These are phyloP conservation scores for Haplochromis vanheusdeni DNA, from an alignment of 2,113 vertebrate genomes.

Conservation along the genomic window DNA sequence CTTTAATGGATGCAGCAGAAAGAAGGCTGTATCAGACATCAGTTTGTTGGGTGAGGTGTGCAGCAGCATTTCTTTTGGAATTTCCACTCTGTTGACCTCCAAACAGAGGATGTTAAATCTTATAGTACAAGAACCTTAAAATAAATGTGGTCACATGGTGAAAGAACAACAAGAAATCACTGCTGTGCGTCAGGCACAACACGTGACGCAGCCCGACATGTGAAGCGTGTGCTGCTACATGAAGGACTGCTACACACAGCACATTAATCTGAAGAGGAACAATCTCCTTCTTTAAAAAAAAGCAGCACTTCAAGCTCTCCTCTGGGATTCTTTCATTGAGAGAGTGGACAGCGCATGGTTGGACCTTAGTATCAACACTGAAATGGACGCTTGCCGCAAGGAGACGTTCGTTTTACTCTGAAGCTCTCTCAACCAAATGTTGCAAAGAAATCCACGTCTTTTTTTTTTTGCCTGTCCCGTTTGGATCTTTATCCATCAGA, in stretches of 20 bases:
- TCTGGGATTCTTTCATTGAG: neutral
- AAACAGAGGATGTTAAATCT: neutral
- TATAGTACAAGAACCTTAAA: neutral
- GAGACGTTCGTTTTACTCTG: neutral
- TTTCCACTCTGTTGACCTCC: neutral
- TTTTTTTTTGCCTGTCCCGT: no score
- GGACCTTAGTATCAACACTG: neutral
- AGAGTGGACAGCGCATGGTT: neutral
- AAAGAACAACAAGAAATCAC: neutral
- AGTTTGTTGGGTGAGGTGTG: neutral
- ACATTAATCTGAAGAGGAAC: neutral
- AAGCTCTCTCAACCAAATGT: neutral
- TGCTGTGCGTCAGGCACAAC: neutral
- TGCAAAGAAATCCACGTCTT: neutral
- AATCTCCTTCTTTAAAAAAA: neutral
- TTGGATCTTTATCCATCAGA: no score
- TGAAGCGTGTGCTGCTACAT: neutral
- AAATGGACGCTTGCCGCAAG: neutral
- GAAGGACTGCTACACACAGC: neutral
- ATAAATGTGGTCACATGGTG: neutral
- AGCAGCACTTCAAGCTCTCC: neutral
- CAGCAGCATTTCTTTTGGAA: neutral
- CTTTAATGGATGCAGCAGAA: neutral
- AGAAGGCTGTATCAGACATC: neutral
- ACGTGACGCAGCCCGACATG: neutral